These are phyloP conservation scores for Cephus runcator DNA, from an alignment of 2,888 invertebrate species.

Conservation along the genomic window DNA sequence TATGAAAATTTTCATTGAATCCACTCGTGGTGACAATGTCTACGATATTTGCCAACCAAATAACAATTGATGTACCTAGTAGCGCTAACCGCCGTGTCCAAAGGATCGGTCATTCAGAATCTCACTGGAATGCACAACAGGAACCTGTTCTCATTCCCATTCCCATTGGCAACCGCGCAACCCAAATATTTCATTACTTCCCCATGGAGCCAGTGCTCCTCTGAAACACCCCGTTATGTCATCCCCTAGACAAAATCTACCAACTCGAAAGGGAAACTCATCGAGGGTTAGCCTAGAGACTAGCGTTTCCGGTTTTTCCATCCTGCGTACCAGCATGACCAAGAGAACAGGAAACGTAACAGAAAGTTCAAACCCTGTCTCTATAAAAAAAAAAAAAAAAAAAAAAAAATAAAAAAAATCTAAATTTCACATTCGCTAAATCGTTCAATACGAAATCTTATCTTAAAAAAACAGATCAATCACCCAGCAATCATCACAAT, in stretches of 20 bases:
- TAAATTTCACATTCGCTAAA: neutral
- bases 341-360: neutral
- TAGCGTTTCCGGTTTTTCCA: neutral
- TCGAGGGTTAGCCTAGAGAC: neutral
- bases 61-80: conserved; percentile 32
- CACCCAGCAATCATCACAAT: neutral
- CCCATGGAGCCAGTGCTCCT: conserved; percentile 32
- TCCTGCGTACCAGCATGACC: neutral
- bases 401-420: neutral
- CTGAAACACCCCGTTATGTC: conserved; percentile 1
- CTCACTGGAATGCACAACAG: conserved; percentile 55
- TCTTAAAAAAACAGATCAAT: too few relatives aligned
- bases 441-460: neutral
- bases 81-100: conserved; percentile 44
- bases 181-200: conserved; percentile 53
- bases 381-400: neutral
- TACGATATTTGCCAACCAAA: neutral
- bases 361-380: neutral
- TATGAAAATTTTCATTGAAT: neutral
- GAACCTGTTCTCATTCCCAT: conserved; percentile 55
- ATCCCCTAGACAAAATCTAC: neutral
- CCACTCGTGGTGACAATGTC: neutral
- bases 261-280: neutral
- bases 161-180: conserved; percentile 44
- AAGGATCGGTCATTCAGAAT: conserved; percentile 49